Percentiles rank a stretch among this genome's conserved stretches.
Evolutionary conservation across 2,888 invertebrate genomes (phyloP).

Genomic region (Mimachlamys varia): DNA sequence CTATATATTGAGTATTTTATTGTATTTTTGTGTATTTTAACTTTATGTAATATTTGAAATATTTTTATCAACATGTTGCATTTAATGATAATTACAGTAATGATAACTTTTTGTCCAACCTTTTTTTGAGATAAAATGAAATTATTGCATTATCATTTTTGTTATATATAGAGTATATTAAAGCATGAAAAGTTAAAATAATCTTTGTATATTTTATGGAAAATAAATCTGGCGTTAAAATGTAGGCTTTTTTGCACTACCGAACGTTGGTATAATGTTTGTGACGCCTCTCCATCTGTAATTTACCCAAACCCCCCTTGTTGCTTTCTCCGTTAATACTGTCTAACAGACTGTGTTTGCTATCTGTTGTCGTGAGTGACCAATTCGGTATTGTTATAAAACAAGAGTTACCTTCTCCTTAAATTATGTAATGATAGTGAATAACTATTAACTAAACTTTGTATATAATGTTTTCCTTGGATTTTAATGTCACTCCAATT

Average conservation of each 20-base stretch:
- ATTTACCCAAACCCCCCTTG: background rate
- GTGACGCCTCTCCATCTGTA: background rate
- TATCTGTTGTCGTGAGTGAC: conserved; percentile 17
- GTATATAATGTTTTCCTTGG: too few species aligned
- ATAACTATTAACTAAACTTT: too few species aligned
- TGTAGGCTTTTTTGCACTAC: background rate
- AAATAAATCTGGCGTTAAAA: background rate
- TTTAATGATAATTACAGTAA: too few species aligned
- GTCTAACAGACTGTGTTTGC: background rate
- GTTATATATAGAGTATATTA: background rate
- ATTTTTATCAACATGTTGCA: too few species aligned
- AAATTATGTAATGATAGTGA: background rate
- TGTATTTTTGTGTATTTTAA: too few species aligned
- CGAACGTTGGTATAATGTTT: background rate
- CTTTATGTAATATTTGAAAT: too few species aligned
- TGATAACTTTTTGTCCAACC: too few species aligned
- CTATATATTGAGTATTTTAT: background rate
- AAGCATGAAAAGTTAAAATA: background rate
- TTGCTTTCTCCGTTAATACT: conserved; percentile 11
- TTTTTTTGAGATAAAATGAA: background rate
- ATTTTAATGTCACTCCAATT: background rate
- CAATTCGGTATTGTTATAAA: background rate
- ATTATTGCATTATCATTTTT: background rate
- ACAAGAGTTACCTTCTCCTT: background rate
- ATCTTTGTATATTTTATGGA: background rate